phyloP scores from a whole-genome alignment of 1,140 invertebrate genomes.

The Rhopalosiphum padi region DNA sequence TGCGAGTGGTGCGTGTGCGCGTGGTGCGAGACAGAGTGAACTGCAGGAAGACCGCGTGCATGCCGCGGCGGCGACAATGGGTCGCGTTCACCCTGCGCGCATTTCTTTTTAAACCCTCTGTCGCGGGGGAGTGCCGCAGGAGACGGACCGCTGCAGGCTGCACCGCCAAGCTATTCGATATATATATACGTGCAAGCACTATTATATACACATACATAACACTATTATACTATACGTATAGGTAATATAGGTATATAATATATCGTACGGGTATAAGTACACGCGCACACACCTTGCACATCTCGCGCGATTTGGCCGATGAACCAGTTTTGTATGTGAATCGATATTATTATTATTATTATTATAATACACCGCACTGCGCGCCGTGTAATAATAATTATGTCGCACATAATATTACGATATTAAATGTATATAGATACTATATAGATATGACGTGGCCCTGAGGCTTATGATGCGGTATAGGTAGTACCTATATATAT shows the following conservation, averaged over 20 bases:
- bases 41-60: not conserved
- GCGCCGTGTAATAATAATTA: not conserved
- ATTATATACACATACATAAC: not conserved
- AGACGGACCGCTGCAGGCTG: not conserved
- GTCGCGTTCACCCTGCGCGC: conserved; percentile 47
- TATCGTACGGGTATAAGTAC: not conserved
- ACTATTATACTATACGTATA: not conserved
- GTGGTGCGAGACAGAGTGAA: not conserved
- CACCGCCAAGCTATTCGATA: not conserved
- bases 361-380: not conserved
- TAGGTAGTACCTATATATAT: not conserved
- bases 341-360: not conserved
- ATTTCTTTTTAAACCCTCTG: not conserved
- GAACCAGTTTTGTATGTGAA: not conserved
- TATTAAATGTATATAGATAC: not conserved
- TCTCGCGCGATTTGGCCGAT: not conserved
- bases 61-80: not conserved
- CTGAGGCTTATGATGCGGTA: not conserved
- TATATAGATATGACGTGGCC: too few species aligned
- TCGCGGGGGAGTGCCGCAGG: not conserved
- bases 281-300: not conserved
- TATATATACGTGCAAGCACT: not conserved
- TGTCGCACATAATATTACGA: not conserved
- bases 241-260: not conserved
- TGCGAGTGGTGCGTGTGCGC: not conserved